phyloP scores from a whole-genome alignment of 64 coral and sea anemone species.

The Montipora cactus region DNA sequence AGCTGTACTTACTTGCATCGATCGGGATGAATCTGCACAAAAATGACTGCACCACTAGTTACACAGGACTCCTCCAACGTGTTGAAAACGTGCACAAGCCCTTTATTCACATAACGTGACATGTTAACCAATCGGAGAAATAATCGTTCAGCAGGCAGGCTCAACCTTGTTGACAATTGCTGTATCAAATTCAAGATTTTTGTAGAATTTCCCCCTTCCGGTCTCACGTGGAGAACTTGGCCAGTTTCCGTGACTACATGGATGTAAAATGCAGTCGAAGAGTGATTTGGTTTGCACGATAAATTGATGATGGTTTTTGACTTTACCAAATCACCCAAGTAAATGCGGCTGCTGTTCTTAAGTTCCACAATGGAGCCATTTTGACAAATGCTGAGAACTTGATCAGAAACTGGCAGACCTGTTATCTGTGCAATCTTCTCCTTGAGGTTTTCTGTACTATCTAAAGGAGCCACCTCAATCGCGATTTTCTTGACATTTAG shows the following conservation, averaged over 20 bases:
- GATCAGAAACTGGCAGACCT: not conserved
- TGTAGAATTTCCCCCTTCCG: conserved; percentile 9
- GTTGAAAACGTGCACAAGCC: not conserved
- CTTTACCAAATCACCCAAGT: conserved; percentile 6
- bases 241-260: conserved; percentile 20
- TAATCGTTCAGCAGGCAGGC: not conserved
- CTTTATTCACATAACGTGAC: not conserved
- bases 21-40: conserved; percentile 34
- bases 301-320: not conserved
- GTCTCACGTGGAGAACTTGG: conserved; percentile 1
- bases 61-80: conserved; percentile 34
- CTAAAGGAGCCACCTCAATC: not conserved
- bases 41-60: conserved; percentile 7
- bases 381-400: not conserved
- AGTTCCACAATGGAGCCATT: not conserved
- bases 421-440: conserved; percentile 6
- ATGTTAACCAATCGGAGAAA: not conserved
- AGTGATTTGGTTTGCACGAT: not conserved
- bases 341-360: not conserved
- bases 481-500: conserved; percentile 20
- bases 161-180: not conserved
- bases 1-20: not conserved
- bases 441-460: not conserved
- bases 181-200: not conserved
- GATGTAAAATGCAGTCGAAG: not conserved